Conservation (phyloP, 2,888 invertebrate genomes). For the Euproctis similis region DNA sequence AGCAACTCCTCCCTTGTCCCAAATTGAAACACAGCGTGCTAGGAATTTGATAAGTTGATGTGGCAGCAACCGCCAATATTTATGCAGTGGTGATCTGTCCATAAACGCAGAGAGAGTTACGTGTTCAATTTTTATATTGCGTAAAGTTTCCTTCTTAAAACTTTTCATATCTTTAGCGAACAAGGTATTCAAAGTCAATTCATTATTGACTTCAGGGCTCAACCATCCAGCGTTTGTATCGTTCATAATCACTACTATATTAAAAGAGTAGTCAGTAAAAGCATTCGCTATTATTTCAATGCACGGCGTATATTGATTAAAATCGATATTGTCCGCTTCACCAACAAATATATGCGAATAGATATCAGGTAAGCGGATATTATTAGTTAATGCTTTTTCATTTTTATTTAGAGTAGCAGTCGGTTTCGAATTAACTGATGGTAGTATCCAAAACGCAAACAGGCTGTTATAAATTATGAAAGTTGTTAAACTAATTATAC, state of each 20-base stretch:
- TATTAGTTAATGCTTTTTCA: constrained; percentile 7
- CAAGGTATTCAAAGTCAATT: constrained; percentile 47
- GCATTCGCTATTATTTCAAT: constrained; percentile 41
- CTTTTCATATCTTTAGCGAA: constrained; percentile 28
- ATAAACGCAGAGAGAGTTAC: constrained; percentile 40
- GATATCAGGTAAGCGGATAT: constrained; percentile 26
- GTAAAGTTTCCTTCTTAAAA: constrained; percentile 11
- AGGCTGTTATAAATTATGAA: constrained; percentile 55
- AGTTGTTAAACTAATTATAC: constrained; percentile 49
- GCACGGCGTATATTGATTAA: constrained; percentile 43
- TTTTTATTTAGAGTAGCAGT: constrained; percentile 12
- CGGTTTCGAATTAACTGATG: constrained; percentile 26
- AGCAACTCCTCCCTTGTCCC: constrained; percentile 62
- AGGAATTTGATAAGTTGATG: constrained; percentile 46
- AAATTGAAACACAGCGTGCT: constrained; percentile 48
- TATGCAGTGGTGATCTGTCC: constrained; percentile 47
- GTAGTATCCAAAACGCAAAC: constrained; percentile 39
- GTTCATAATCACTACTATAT: constrained; percentile 46
- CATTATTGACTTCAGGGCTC: constrained; percentile 46
- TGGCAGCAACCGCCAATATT: constrained; percentile 46
- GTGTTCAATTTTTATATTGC: constrained; percentile 39
- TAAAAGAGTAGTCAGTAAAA: constrained; percentile 42
- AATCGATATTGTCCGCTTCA: constrained; percentile 32
- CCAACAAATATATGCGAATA: constrained; percentile 51
- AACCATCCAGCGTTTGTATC: constrained; percentile 33